Evolutionary conservation across 2,888 invertebrate genomes (phyloP).

Genomic region (Pammene aurita): DNA sequence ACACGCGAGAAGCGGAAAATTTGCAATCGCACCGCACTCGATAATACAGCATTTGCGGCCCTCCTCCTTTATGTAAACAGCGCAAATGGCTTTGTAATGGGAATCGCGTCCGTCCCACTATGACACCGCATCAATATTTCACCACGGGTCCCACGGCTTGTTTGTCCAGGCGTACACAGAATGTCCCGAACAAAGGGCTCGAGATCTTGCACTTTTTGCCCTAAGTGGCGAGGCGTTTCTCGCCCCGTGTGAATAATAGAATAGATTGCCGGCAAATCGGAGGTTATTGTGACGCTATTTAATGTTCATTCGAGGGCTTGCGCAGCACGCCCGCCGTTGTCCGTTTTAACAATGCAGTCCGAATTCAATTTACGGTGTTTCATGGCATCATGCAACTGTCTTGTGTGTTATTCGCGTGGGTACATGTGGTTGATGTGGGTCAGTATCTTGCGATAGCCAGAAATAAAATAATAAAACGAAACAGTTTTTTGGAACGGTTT

Average conservation of each 20-base stretch:
- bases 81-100: slow-evolving; percentile 78
- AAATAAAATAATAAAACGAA: slow-evolving; percentile 41
- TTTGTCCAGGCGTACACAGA: slow-evolving; percentile 75
- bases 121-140: slow-evolving; percentile 75
- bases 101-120: slow-evolving; percentile 69
- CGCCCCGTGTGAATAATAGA: slow-evolving; percentile 73
- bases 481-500: slow-evolving; percentile 12
- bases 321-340: slow-evolving; percentile 53
- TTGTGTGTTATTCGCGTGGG: slow-evolving; percentile 65
- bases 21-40: slow-evolving; percentile 68
- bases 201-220: slow-evolving; percentile 79
- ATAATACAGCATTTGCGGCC: slow-evolving; percentile 60
- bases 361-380: slow-evolving; percentile 74
- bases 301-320: slow-evolving; percentile 71
- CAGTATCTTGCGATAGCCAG: slow-evolving; percentile 67
- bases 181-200: slow-evolving; percentile 73
- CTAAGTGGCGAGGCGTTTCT: slow-evolving; percentile 79
- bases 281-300: slow-evolving; percentile 77
- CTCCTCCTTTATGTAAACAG: slow-evolving; percentile 75
- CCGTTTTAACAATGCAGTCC: slow-evolving; percentile 64
- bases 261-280: slow-evolving; percentile 82
- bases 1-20: slow-evolving; percentile 77
- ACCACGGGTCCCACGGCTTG: slow-evolving; percentile 74
- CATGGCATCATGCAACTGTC: slow-evolving; percentile 76
- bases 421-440: slow-evolving; percentile 69